phyloP scores from a whole-genome alignment of 2,797 vertebrate genomes.

The Lacerta bilineata region DNA sequence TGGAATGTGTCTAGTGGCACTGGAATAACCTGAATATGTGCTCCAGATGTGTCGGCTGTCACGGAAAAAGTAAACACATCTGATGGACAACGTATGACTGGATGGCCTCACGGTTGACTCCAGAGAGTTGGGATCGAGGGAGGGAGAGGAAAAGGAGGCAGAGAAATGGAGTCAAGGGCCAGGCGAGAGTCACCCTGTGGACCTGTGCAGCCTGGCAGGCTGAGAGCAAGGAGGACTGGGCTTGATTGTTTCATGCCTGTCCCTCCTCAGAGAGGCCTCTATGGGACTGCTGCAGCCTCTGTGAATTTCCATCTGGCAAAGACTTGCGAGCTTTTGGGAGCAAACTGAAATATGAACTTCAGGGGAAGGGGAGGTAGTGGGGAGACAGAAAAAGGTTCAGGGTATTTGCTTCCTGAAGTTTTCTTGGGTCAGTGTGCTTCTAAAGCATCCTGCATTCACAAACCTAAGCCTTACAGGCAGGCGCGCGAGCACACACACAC shows the following conservation, averaged over 20 bases:
- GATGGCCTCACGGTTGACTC: slow-evolving; percentile 92
- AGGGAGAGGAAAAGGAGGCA: slow-evolving; percentile 73
- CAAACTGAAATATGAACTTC: slow-evolving; percentile 95
- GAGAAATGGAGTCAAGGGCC: slow-evolving; percentile 82
- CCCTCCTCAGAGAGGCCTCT: slow-evolving; percentile 95
- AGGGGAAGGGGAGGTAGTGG: slow-evolving; percentile 76
- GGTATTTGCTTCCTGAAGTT: slow-evolving; percentile 79
- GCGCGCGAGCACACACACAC: background rate
- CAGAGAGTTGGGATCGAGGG: slow-evolving; percentile 79
- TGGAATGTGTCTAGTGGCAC: slow-evolving; percentile 98
- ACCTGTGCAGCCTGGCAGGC: slow-evolving; percentile 92
- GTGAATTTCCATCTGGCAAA: slow-evolving; percentile 94
- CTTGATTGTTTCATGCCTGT: slow-evolving; percentile 89
- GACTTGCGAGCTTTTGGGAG: slow-evolving; percentile 94
- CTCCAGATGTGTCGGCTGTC: slow-evolving; percentile 99
- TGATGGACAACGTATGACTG: slow-evolving; percentile 98
- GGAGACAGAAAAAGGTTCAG: slow-evolving; percentile 75
- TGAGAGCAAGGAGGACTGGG: slow-evolving; percentile 86
- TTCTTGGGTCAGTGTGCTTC: slow-evolving; percentile 74
- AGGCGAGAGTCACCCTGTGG: slow-evolving; percentile 87
- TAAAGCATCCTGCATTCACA: slow-evolving; percentile 73
- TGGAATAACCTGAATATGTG: slow-evolving; percentile 96
- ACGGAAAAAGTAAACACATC: slow-evolving; percentile 98
- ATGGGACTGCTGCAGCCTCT: slow-evolving; percentile 90
- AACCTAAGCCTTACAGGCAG: slow-evolving; percentile 56